These are phyloP conservation scores for Gymnothorax javanicus DNA, from an alignment of 2,797 vertebrate species.

Conservation along the genomic window DNA sequence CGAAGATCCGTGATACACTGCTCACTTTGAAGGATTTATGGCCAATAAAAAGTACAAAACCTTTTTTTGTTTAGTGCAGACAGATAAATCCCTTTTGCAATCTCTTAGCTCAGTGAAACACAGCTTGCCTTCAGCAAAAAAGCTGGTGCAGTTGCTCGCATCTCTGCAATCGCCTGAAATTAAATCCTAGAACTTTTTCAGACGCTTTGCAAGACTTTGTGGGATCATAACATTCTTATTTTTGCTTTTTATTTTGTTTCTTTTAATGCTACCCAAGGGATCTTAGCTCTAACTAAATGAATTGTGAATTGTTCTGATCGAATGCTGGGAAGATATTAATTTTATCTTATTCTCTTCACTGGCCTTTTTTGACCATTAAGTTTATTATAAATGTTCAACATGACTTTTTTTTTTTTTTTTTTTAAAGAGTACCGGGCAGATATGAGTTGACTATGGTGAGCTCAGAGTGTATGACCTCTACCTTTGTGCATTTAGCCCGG, in stretches of 20 bases:
- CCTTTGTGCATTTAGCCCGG: background rate
- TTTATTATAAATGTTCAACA: conserved; percentile 5
- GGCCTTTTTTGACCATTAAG: background rate
- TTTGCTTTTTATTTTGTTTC: conserved; percentile 5
- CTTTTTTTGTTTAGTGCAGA: conserved; percentile 17
- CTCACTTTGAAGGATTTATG: conserved; percentile 12
- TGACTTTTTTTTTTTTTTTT: too few species aligned
- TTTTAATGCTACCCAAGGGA: conserved; percentile 14
- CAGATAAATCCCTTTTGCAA: conserved; percentile 18
- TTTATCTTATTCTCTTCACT: background rate
- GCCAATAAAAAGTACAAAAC: conserved; percentile 28
- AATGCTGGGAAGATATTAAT: conserved; percentile 2
- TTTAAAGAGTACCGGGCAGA: background rate
- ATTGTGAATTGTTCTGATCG: background rate
- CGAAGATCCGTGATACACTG: conserved; percentile 32
- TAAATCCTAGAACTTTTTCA: conserved; percentile 2
- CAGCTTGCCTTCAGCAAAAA: background rate
- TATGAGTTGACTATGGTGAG: background rate
- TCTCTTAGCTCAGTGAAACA: conserved; percentile 21
- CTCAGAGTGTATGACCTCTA: background rate
- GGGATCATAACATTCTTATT: conserved; percentile 10
- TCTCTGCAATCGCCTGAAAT: background rate
- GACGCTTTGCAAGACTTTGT: background rate
- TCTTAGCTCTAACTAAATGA: background rate
- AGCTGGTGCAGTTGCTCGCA: background rate